Base-by-base conservation (phyloP, 1,140 invertebrate genomes). In the Myzus persicae region DNA sequence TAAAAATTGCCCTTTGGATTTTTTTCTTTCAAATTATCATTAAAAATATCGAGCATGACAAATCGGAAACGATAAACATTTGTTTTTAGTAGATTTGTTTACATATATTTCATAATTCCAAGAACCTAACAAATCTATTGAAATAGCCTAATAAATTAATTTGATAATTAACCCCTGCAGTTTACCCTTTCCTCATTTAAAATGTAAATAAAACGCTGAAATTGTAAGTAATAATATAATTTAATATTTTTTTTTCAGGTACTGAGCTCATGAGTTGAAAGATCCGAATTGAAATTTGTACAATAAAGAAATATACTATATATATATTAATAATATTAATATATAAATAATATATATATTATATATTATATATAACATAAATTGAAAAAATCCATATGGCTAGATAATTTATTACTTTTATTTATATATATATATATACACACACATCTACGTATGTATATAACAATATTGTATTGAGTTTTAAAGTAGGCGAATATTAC, bases 201-300 rank as follows among this genome's bases (percentile, higher is more conserved):
- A 67, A 67, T 67, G 11, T 67, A 67, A 11, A n/a, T 67, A n/a
- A 67, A 51, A 67, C 31, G 76, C 7, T 36, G n/a, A 81, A 36
- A 81, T 8, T 18, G 4, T 14, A 24, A 38, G 76, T 9, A 38
- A 38, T 82, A 82, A 82, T 36, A 38, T 82, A 82, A 24, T 38
- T 38, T 11, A 18, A n/a, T 84, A 22, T 38, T 76, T 93, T 26
- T 92, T 93, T 93, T 93, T 85, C 42, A 93, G 91, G 91, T 85
- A 93, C 91, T 14, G 91, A 93, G 38, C 91, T 93, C 31, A 93
- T 93, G 91, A 85, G 91, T 93, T 93, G 91, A 93, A 82, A 93
- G 22, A 42, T 38, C n/a, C 67, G 91, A 85, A 93, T 84, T 54
- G 40, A 46, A 59, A 90, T 54, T 90, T 38, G 59, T 76, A 24